Evolutionary conservation across 2,888 invertebrate genomes (phyloP), one percentile per base, ranked within the genome.

Genomic region (Drosophila borborema): DNA sequence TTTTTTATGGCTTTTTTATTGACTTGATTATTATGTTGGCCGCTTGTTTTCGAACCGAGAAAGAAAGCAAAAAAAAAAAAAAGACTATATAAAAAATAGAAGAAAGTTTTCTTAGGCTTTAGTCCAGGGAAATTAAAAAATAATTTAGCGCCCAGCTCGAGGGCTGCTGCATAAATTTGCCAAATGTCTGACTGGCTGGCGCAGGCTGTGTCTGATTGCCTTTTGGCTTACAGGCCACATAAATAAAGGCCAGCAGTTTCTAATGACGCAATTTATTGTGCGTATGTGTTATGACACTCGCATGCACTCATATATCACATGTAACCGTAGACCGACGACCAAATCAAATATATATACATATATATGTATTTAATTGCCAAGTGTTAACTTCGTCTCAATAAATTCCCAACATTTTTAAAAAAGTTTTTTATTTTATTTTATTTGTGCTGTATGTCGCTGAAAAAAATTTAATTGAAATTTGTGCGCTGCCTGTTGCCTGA

Each of bases 21-120:
- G 90, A 89, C 86, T 89, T 88, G 89, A 89, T 89, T 90, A 89
- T 89, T 88, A 90, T 84, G 89, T 90, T 88, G 88, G 88, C 76
- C 81, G 72, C 83, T 89, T 87, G 85, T 89, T 87, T 76, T 81
- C 79, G 74, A 64, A 64, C 71, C 70, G 38, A 55, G 16, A 41
- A 43, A 41, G 40, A 41, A 46, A 20, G 20, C n/a, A n/a, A 40
- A n/a, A 54, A 18, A 51, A 14, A 53, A 31, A 48, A 49, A 9
- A 2, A 36, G 23, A 6, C 14, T 40, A n/a, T 40, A 40, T 8
- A 36, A 12, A 36, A 1, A 14, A 28, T 12, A 12, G 12, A 34
- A 36, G 20, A 51, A 86, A 82, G 77, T 87, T 86, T 87, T 77
- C 77, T 76, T 77, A 66, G 82, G 70, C 72, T 56, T 56, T 66